Evolutionary conservation across 1,140 invertebrate species (phyloP).

Genomic region (Megathymus violae): DNA sequence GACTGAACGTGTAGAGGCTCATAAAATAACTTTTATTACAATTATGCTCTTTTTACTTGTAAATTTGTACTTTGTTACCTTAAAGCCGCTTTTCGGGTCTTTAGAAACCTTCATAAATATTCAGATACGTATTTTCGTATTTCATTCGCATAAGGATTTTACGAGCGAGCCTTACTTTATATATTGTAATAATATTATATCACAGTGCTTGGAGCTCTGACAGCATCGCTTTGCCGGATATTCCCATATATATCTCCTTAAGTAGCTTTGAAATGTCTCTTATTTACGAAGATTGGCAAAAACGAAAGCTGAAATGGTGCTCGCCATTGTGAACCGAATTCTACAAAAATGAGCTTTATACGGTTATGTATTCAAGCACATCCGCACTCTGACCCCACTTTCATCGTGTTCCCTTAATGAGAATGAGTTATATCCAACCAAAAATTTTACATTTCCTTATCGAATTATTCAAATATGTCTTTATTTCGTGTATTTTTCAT

Average conservation of each 20-base stretch:
- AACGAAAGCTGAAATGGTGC: conserved; percentile 64
- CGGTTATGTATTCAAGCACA: conserved; percentile 31
- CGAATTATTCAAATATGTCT: conserved; percentile 8
- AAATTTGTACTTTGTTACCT: conserved; percentile 60
- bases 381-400: conserved; percentile 41
- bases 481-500: too few relatives aligned
- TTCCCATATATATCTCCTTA: conserved; percentile 48
- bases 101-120: conserved; percentile 72
- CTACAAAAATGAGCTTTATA: conserved; percentile 43
- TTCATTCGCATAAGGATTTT: conserved; percentile 48
- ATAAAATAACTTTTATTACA: conserved; percentile 69
- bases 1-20: conserved; percentile 45
- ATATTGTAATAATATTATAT: conserved; percentile 43
- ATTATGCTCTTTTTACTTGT: conserved; percentile 59
- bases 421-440: too few relatives aligned
- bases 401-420: conserved; percentile 23
- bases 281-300: conserved; percentile 57
- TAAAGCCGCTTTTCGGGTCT: conserved; percentile 39
- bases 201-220: conserved; percentile 31
- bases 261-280: conserved; percentile 55
- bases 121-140: conserved; percentile 67
- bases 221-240: conserved; percentile 33
- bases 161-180: conserved; percentile 37
- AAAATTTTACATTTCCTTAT: too few relatives aligned
- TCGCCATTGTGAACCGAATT: conserved; percentile 47